Evolutionary conservation across 2,797 vertebrate genomes (phyloP).

Genomic region (Propithecus deckenii): DNA sequence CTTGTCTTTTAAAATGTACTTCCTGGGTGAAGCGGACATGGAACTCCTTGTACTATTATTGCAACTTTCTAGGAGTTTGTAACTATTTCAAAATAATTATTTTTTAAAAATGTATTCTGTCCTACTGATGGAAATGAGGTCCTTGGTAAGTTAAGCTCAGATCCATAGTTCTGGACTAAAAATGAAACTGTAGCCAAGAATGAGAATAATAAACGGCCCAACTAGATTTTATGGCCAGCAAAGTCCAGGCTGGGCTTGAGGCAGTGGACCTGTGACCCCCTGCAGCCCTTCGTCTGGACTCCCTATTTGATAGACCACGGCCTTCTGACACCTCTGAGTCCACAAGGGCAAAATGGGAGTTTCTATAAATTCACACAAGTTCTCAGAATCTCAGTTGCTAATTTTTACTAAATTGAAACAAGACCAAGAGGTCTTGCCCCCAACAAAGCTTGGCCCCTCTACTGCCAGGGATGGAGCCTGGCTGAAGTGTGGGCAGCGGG

Average conservation of each 20-base stretch:
- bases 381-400: neutral
- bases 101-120: neutral
- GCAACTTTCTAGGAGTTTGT: neutral
- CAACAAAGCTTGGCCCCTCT: neutral
- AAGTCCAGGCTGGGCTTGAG: neutral
- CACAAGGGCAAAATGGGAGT: neutral
- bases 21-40: neutral
- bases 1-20: neutral
- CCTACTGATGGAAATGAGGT: neutral
- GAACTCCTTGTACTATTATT: neutral
- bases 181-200: neutral
- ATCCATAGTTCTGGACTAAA: neutral
- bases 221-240: neutral
- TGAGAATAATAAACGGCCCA: neutral
- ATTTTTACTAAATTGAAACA: neutral
- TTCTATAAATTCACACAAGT: neutral
- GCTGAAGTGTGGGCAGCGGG: accelerated
- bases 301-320: accelerated
- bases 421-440: neutral
- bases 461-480: too few species aligned
- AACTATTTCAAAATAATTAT: neutral
- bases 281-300: neutral
- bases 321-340: neutral
- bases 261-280: neutral
- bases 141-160: neutral